Conservation (phyloP, 2,113 vertebrate genomes). For the Plestiodon gilberti region DNA sequence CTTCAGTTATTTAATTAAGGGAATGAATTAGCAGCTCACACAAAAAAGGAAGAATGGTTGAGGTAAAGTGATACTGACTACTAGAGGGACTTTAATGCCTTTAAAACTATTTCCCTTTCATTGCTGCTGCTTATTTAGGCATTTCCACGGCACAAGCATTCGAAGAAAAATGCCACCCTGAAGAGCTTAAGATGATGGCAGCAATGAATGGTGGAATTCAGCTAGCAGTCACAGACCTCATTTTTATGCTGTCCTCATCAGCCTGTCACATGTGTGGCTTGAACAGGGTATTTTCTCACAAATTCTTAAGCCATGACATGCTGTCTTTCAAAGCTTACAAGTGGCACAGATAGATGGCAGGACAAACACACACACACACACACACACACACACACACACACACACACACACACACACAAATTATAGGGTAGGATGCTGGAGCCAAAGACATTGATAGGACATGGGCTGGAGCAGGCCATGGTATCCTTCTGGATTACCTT, state of each 20-base stretch:
- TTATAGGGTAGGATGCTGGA: not conserved
- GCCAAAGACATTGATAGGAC: not conserved
- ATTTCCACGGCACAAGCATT: not conserved
- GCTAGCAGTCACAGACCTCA: not conserved
- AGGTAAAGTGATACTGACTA: not conserved
- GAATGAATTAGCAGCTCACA: no score
- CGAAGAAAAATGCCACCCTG: not conserved
- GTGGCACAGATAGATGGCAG: not conserved
- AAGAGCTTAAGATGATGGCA: not conserved
- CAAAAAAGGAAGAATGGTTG: not conserved
- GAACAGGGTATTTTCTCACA: not conserved
- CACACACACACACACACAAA: not conserved
- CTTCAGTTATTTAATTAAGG: no score
- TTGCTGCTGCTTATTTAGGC: not conserved
- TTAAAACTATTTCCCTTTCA: not conserved
- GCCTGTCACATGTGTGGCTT: not conserved
- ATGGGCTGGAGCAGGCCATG: no score
- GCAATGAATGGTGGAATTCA: not conserved
- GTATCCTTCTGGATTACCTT: no score
- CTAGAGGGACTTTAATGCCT: not conserved
- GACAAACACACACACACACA: no score
- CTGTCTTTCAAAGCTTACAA: not conserved
- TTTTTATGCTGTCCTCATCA: not conserved
- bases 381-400: no score
- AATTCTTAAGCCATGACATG: not conserved